phyloP scores from a whole-genome alignment of 2,113 vertebrate genomes.

The Notiomystis cincta region DNA sequence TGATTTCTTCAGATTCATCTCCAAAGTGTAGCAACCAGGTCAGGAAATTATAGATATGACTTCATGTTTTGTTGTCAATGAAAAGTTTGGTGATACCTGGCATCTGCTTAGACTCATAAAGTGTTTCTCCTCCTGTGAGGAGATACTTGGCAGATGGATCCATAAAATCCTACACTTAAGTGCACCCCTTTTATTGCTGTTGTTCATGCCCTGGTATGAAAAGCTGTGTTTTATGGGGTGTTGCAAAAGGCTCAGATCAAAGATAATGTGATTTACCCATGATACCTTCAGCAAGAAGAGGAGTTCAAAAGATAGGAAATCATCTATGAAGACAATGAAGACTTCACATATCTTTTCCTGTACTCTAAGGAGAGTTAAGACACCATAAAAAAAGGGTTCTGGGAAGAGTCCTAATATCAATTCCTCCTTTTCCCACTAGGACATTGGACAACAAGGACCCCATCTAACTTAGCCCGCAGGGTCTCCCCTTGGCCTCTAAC shows the following conservation, averaged over 20 bases:
- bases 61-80: neutral
- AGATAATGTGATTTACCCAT: neutral
- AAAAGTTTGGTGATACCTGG: neutral
- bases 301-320: conserved; percentile 2
- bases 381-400: neutral
- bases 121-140: neutral
- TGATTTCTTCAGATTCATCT: neutral
- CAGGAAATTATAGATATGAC: neutral
- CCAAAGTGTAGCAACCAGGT: neutral
- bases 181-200: neutral
- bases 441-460: neutral
- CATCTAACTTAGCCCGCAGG: neutral
- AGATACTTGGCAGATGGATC: conserved; percentile 25
- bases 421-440: neutral
- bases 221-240: conserved; percentile 4
- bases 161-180: neutral
- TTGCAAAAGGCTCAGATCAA: neutral
- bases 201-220: neutral
- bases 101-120: neutral
- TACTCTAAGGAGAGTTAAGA: neutral
- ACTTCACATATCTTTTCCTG: neutral
- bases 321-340: neutral
- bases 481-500: neutral
- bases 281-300: neutral
- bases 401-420: neutral